Percentiles rank a stretch among this genome's conserved stretches.
These are phyloP conservation scores for Rhagoletis pomonella DNA, from an alignment of 1,140 invertebrate species.

Conservation along the genomic window DNA sequence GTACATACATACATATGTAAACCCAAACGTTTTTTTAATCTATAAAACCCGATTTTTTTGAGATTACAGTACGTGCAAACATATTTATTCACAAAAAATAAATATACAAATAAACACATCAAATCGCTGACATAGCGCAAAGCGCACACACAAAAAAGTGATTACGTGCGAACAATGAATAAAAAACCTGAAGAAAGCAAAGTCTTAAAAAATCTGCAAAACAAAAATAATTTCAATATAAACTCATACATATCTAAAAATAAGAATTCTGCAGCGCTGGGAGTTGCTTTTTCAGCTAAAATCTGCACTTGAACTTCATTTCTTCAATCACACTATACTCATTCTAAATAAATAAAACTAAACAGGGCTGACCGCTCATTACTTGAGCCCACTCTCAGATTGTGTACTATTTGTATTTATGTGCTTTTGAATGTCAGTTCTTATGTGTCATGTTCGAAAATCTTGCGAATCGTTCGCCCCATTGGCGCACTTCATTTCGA, in stretches of 20 bases:
- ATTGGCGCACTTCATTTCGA: background rate
- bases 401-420: background rate
- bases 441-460: background rate
- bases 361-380: background rate
- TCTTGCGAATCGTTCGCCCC: slow-evolving; percentile 2
- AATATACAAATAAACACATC: background rate
- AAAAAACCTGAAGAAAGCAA: background rate
- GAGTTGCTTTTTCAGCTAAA: background rate
- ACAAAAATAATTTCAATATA: background rate
- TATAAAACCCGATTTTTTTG: slow-evolving; percentile 17
- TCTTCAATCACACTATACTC: background rate
- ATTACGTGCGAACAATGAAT: background rate
- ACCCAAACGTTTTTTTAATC: background rate
- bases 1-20: no score
- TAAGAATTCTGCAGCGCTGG: background rate
- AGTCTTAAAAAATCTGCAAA: background rate
- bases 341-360: background rate
- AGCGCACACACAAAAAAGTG: background rate
- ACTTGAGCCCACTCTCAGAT: background rate
- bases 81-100: background rate
- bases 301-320: slow-evolving; percentile 1
- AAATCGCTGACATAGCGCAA: background rate
- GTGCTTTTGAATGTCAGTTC: background rate
- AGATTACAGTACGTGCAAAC: background rate
- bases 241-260: background rate